Conservation (phyloP, 2,888 invertebrate genomes). For the Tetramorium bicarinatum region DNA sequence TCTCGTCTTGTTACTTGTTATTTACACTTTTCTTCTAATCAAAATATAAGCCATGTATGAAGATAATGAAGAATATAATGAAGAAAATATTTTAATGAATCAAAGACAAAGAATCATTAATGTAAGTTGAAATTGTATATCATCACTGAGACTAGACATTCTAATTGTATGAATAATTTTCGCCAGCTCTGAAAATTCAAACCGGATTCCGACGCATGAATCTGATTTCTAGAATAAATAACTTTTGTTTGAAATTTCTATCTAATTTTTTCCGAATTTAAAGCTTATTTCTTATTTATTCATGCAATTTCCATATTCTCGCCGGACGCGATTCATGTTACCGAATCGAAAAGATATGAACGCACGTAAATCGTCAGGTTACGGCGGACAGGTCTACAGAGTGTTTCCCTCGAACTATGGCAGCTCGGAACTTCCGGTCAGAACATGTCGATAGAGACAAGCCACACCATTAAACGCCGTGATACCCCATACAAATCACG, state of each 20-base stretch:
- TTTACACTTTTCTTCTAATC: not conserved
- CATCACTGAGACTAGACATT: not conserved
- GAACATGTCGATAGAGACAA: constrained; percentile 73
- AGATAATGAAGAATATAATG: not conserved
- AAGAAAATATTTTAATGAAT: constrained; percentile 20
- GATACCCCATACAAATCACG: constrained; percentile 82
- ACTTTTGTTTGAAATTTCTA: not conserved
- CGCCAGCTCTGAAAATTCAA: not conserved
- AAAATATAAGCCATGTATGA: not conserved
- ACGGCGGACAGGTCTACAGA: constrained; percentile 66
- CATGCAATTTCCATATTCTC: not conserved
- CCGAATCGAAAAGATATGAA: constrained; percentile 62
- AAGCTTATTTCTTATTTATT: not conserved
- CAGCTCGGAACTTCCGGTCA: constrained; percentile 74
- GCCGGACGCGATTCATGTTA: constrained; percentile 12
- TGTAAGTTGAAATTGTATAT: not conserved
- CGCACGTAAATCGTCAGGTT: constrained; percentile 69
- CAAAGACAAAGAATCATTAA: not conserved
- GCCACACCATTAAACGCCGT: constrained; percentile 80
- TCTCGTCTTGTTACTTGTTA: not conserved
- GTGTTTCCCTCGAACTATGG: constrained; percentile 65
- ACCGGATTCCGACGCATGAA: not conserved
- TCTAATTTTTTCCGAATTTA: constrained; percentile 8
- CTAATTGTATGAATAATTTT: constrained; percentile 6
- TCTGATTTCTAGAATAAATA: not conserved